Conservation (phyloP, 2,113 vertebrate genomes). For the Actenoides hombroni region DNA sequence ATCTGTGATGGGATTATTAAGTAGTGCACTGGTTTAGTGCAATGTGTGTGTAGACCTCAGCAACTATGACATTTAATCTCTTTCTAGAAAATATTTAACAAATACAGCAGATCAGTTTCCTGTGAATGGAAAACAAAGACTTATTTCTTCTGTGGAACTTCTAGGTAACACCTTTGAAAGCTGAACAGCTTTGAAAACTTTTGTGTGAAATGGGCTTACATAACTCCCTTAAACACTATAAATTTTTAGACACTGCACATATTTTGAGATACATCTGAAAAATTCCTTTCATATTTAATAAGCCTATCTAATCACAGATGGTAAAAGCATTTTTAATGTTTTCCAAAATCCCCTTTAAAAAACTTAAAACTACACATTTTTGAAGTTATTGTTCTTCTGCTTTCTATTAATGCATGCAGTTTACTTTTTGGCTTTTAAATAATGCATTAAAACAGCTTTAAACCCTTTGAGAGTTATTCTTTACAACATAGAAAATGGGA, state of each 20-base stretch:
- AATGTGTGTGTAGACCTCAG: neutral
- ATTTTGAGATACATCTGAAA: neutral
- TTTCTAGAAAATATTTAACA: conserved; percentile 11
- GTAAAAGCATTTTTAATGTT: neutral
- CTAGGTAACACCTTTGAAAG: neutral
- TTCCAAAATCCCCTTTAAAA: neutral
- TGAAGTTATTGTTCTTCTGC: neutral
- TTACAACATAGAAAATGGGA: neutral
- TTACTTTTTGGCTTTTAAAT: neutral
- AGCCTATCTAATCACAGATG: neutral
- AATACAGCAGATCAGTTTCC: neutral
- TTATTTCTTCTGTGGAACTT: neutral
- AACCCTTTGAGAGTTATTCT: neutral
- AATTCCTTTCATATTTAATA: neutral
- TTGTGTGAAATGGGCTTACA: neutral
- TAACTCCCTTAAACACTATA: neutral
- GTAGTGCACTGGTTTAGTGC: neutral
- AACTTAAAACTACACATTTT: neutral
- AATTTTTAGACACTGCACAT: neutral
- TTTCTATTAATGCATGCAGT: neutral
- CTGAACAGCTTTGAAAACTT: neutral
- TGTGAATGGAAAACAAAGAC: neutral
- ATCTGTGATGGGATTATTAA: neutral
- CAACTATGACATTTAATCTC: neutral
- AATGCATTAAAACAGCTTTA: neutral